Conservation (phyloP, 2,888 invertebrate genomes). For the Nineta flava region DNA sequence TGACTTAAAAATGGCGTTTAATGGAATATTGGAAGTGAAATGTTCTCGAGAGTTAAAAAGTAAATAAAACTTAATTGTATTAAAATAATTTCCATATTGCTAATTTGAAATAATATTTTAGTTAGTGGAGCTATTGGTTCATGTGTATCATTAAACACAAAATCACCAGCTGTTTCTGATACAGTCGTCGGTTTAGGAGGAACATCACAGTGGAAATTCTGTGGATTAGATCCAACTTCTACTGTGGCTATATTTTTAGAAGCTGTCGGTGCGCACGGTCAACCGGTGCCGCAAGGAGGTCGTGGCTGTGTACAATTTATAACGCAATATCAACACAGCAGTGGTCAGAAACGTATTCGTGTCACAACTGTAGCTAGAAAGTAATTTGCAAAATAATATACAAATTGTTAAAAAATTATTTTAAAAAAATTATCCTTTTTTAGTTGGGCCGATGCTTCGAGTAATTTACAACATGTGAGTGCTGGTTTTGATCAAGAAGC, state of each 20-base stretch:
- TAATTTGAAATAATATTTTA: slow-evolving; percentile 17
- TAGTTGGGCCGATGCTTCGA: slow-evolving; percentile 91
- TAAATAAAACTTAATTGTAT: slow-evolving; percentile 18
- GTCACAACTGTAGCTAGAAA: slow-evolving; percentile 97
- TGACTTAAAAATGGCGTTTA: slow-evolving; percentile 96
- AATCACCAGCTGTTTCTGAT: slow-evolving; percentile 85
- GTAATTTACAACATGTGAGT: slow-evolving; percentile 77
- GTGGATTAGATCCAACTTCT: slow-evolving; percentile 80
- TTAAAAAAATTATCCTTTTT: neutral
- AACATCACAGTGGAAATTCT: slow-evolving; percentile 97
- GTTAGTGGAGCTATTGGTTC: slow-evolving; percentile 93
- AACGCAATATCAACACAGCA: slow-evolving; percentile 95
- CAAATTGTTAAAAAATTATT: neutral
- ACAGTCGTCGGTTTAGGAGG: slow-evolving; percentile 96
- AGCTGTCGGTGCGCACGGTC: slow-evolving; percentile 88
- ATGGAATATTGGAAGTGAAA: slow-evolving; percentile 92
- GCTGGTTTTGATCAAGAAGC: slow-evolving; percentile 98
- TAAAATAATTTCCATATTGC: no score
- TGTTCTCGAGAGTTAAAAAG: slow-evolving; percentile 88
- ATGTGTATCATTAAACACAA: slow-evolving; percentile 85
- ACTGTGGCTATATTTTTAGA: slow-evolving; percentile 94
- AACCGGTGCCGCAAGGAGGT: slow-evolving; percentile 89
- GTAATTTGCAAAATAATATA: slow-evolving; percentile 27
- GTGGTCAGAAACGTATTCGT: slow-evolving; percentile 84
- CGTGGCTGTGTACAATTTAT: slow-evolving; percentile 96